Evolutionary conservation across 2,113 vertebrate species (phyloP).

Genomic region (Neogale vison): DNA sequence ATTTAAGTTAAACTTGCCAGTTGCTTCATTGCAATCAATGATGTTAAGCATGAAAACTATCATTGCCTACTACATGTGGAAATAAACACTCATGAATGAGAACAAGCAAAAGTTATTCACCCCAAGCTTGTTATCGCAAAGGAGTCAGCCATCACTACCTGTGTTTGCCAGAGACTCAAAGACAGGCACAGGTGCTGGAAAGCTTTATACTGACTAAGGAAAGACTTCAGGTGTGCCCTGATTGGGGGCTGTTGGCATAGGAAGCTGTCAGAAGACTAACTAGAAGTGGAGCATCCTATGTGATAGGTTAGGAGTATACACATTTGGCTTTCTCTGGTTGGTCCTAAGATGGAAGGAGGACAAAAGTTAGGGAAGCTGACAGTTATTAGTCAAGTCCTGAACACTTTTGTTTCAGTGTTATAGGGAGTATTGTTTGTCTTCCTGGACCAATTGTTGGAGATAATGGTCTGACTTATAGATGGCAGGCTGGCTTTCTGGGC

Average conservation of each 20-base stretch:
- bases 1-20: slow-evolving; percentile 29
- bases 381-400: neutral
- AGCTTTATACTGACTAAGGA: neutral
- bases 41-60: neutral
- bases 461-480: neutral
- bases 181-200: neutral
- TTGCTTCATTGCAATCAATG: neutral
- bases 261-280: neutral
- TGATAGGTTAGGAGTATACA: neutral
- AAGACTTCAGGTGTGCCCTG: neutral
- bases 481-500: neutral
- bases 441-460: neutral
- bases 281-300: neutral
- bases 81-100: neutral
- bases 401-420: neutral
- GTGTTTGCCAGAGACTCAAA: slow-evolving; percentile 25
- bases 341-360: neutral
- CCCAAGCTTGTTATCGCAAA: neutral
- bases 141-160: neutral
- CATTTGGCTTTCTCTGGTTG: neutral
- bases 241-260: neutral
- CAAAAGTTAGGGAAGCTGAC: neutral
- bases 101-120: neutral
- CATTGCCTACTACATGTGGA: neutral
- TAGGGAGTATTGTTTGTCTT: neutral